Base-by-base conservation (phyloP, 92 coral and sea anemone genomes). In the Muricea muricata region DNA sequence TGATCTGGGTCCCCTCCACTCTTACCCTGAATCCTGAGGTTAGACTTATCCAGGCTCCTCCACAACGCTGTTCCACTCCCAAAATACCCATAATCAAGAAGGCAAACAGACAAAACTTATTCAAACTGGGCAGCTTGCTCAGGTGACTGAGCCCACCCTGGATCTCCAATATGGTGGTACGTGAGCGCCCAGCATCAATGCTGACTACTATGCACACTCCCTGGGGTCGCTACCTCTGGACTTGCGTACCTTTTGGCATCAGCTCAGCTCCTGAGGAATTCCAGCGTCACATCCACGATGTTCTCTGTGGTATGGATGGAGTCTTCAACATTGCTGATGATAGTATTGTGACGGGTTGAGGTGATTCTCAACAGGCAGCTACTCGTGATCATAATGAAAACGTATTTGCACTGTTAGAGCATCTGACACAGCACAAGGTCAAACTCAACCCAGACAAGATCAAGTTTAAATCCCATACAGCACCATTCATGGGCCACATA, bases 391-490 rank as follows among this genome's bases (percentile, higher is more conserved):
- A 91, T 86, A 88, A 82, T 80, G 74, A 25, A 3, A 73, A 84
- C 11, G 60, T 88, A 41, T 54, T 85, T 72, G 26, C 79, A 41
- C 71, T 87, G 21, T 71, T 80, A 20, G 31, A 56, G 65, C 75
- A 86, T 31, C 73, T 86, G 66, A 61, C 87, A 37, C 82, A 82
- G 85, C 84, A 91, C 54, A 75, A 88, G 70, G 88, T 85, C 58
- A 89, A 89, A 58, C 94, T 91, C 47, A 91, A 89, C 81, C 91
- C 90, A 0, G 91, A 80, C 24, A 83, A 88, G 65, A 55, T 91
- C 65, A 79, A 65, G 86, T 82, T 90, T 80, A 84, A 85, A 28
- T 26, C 84, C 28, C 54, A 39, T 46, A 78, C 89, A 31, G 89
- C 89, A 29, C 89, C 84, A 67, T 91, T 83, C 54, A 87, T 72